Evolutionary conservation across 1,140 invertebrate species (phyloP), one percentile per base, ranked within the genome.

Genomic region (Drosophila bocki): DNA sequence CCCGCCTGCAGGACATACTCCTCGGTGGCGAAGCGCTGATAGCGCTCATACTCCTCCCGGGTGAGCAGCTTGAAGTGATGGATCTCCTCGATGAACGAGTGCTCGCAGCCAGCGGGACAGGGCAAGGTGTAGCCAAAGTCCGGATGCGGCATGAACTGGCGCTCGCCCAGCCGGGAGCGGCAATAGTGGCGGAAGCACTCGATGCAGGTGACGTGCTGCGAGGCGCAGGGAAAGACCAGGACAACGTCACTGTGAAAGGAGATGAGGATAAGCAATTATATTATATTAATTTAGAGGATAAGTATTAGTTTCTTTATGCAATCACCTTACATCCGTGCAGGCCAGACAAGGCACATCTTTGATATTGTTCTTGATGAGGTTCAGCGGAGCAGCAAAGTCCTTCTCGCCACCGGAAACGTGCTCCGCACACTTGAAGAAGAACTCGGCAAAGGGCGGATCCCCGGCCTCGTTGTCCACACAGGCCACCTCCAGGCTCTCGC

Each of bases 371-470:
- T 95, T 95, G 17, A 98, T 95, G 32, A 97, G 94, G 93, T 96
- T 95, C 13, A 98, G 93, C 6, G 96, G 96, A 6, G 96, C 95
- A 3, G 96, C 95, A 83, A 95, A 94, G 79, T 97, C 96, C 44
- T 94, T 94, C 92, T 97, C 96, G 2, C 96, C 95, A 41, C 95
- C 94, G 3, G 96, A 96, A 11, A 94, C 83, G 93, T 97, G 96
- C 75, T 95, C 95, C 6, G 95, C 94, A 93, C 97, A 98, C 94
- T 98, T 98, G 87, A 98, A 98, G 92, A 95, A 98, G 93, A 98
- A 98, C 85, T 96, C 95, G 42, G 96, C 96, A 93, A 95, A 96
- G n/a, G 94, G 94, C 4, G 93, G 93, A 71, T 94, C 94, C 17
- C 80, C 82, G 47, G 93, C 93, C 48, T 93, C 91, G 65, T 90